Base-by-base conservation (phyloP, 2,113 vertebrate species). In the Tiliqua scincoides region DNA sequence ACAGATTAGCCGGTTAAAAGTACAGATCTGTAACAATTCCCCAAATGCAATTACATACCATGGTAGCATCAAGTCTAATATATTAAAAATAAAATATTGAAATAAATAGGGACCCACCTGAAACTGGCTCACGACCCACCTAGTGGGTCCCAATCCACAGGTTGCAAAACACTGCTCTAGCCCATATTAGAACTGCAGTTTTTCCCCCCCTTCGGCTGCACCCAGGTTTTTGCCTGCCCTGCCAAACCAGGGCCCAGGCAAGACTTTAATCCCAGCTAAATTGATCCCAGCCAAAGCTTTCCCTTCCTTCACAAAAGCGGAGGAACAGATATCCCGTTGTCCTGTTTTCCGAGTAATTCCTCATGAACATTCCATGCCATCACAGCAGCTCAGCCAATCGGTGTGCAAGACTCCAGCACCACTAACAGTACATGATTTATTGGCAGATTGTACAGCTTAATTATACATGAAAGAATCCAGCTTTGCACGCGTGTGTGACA, bases 391-490 rank as follows among this genome's bases (percentile, higher is more conserved):
- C 40, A 65, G 57, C n/a, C 77, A 86, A 52, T 80, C 1, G 0
- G 8, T 86, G 14, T 20, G 5, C 37, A 63, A 80, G 57, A 9
- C 70, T 54, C 21, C 77, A 81, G 68, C 20, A 25, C 43, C 8
- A 11, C 27, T 14, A 48, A 40, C 59, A 74, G 48, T 57, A 59
- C 52, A 32, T 11, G 8, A 48, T 48, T 48, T 18, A 84, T 12
- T 89, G 89, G 88, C 79, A 0, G 0, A 2, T 79, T 57, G 84
- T 83, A 90, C 92, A 89, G 83, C 79, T 61, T 90, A 86, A 91
- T 91, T 93, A 86, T 54, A 80, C 87, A 57, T 89, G 93, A 93
- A 93, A 87, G 37, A 89, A 71, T 77, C 83, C 89, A 91, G 88
- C 25, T 85, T 83, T 90, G 73, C 71, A 52, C 88, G 73, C 71